phyloP scores from a whole-genome alignment of 2,113 vertebrate species.

The Ranitomeya variabilis region DNA sequence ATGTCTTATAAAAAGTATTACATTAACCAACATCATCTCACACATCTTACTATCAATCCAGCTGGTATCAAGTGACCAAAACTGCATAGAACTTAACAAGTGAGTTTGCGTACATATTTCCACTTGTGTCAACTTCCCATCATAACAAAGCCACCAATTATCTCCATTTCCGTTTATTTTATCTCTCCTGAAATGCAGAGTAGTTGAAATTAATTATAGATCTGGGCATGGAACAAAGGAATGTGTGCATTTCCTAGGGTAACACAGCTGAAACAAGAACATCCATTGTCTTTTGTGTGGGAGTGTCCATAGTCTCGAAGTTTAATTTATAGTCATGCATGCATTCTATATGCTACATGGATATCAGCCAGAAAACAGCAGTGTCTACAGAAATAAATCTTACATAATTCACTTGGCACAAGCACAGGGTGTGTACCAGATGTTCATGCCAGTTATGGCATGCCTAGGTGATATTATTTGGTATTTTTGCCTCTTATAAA shows the following conservation, averaged over 20 bases:
- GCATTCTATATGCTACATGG: slow-evolving; percentile 8
- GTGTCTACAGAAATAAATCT: slow-evolving; percentile 38
- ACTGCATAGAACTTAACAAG: neutral
- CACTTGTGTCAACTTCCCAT: slow-evolving; percentile 36
- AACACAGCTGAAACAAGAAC: slow-evolving; percentile 7
- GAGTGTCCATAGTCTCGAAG: neutral
- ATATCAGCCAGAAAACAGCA: slow-evolving; percentile 30
- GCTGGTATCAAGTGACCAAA: neutral
- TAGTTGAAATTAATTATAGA: slow-evolving; percentile 16
- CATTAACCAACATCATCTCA: neutral
- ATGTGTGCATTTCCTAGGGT: slow-evolving; percentile 28
- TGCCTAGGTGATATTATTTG: neutral
- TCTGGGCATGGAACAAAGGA: slow-evolving; percentile 23
- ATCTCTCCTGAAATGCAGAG: slow-evolving; percentile 35
- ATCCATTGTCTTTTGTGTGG: slow-evolving; percentile 37
- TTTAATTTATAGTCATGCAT: slow-evolving; percentile 16
- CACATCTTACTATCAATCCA: neutral
- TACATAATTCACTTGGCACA: slow-evolving; percentile 43
- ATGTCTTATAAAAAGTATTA: neutral
- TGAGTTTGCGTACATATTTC: neutral
- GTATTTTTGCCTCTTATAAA: slow-evolving; percentile 37
- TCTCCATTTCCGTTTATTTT: slow-evolving; percentile 4
- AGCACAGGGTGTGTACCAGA: neutral
- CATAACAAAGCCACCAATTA: slow-evolving; percentile 41
- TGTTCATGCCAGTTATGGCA: slow-evolving; percentile 42